phyloP scores from a whole-genome alignment of 2,888 invertebrate genomes.

The Papilio gigon region DNA sequence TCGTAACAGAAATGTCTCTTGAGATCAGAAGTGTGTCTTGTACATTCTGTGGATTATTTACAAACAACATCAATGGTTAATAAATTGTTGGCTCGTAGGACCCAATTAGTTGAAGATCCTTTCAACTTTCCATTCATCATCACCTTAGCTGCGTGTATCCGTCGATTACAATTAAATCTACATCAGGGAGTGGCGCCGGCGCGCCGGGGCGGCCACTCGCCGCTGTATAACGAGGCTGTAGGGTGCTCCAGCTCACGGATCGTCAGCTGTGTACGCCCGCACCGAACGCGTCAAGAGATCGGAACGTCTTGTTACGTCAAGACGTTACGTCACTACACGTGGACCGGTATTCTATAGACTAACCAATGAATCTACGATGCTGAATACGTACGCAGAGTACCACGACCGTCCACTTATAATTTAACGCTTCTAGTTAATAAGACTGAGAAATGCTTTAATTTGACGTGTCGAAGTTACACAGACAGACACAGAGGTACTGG shows the following conservation, averaged over 20 bases:
- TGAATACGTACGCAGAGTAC: too few relatives aligned
- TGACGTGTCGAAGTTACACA: too few relatives aligned
- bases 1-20: not conserved
- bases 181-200: slow-evolving; percentile 41
- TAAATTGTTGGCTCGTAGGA: not conserved
- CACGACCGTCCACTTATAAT: too few relatives aligned
- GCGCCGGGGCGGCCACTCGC: slow-evolving; percentile 39
- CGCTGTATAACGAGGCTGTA: slow-evolving; percentile 45
- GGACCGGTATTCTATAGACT: too few relatives aligned
- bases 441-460: too few relatives aligned
- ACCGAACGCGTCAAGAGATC: slow-evolving; percentile 2
- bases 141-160: not conserved
- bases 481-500: too few relatives aligned
- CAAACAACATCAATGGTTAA: not conserved
- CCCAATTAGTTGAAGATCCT: slow-evolving; percentile 20
- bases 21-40: not conserved
- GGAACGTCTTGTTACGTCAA: slow-evolving; percentile 3
- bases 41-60: not conserved
- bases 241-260: slow-evolving; percentile 42
- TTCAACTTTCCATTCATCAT: not conserved
- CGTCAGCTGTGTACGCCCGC: slow-evolving; percentile 19
- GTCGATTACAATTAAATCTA: slow-evolving; percentile 43
- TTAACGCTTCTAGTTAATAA: too few relatives aligned
- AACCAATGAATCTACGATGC: too few relatives aligned
- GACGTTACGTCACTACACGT: not conserved